phyloP scores from a whole-genome alignment of 2,113 vertebrate genomes.

The Nicator chloris region DNA sequence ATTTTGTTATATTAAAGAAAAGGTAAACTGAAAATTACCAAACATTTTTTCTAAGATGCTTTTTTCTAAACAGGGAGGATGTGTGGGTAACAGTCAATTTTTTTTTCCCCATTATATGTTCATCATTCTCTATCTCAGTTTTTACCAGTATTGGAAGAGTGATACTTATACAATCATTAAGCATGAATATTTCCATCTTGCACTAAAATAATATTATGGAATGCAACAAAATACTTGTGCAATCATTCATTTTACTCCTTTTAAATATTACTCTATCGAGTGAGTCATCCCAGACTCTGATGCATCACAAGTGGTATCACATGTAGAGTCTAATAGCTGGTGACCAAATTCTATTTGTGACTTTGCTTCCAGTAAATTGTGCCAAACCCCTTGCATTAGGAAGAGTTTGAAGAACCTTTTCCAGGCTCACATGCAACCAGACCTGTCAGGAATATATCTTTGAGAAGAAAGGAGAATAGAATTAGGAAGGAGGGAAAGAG shows the following conservation, averaged over 20 bases:
- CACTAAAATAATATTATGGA: neutral
- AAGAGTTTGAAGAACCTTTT: neutral
- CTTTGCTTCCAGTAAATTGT: neutral
- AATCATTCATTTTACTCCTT: neutral
- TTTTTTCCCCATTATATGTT: neutral
- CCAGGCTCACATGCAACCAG: neutral
- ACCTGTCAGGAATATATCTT: neutral
- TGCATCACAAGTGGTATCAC: neutral
- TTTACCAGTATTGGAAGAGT: neutral
- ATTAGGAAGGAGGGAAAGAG: neutral
- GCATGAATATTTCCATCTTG: neutral
- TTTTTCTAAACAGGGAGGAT: neutral
- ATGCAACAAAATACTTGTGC: neutral
- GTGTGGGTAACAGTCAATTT: neutral
- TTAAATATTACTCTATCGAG: neutral
- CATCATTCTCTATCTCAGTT: neutral
- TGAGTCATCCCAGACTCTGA: neutral
- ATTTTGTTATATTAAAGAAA: slow-evolving; percentile 56
- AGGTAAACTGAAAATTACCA: slow-evolving; percentile 66
- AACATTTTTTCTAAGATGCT: neutral
- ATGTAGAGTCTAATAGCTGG: neutral
- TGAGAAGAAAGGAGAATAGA: neutral
- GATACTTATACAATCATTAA: neutral
- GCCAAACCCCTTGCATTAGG: neutral
- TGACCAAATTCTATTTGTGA: neutral